These are phyloP conservation scores for Orius insidiosus DNA, from an alignment of 1,140 invertebrate species.

Conservation along the genomic window DNA sequence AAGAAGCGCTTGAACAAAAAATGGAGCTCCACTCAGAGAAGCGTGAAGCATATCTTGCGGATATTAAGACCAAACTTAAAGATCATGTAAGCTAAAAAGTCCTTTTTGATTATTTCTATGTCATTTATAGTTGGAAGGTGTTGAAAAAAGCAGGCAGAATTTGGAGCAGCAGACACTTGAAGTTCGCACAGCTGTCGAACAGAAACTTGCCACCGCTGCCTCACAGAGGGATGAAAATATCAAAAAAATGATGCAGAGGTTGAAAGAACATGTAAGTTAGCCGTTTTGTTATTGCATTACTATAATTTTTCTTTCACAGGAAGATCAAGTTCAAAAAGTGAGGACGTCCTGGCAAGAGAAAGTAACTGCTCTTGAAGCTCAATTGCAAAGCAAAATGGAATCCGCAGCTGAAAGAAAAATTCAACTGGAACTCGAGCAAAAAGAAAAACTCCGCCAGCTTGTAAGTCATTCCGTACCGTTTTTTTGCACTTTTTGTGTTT, in stretches of 20 bases:
- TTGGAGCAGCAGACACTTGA: slow-evolving; percentile 69
- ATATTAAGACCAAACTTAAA: slow-evolving; percentile 71
- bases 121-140: slow-evolving; percentile 53
- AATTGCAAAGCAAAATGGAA: slow-evolving; percentile 55
- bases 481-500: neutral
- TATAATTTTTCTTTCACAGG: slow-evolving; percentile 28
- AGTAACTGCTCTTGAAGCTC: slow-evolving; percentile 42
- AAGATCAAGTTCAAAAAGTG: slow-evolving; percentile 51
- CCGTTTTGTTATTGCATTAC: too few species aligned
- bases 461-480: slow-evolving; percentile 36
- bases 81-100: slow-evolving; percentile 43
- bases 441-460: slow-evolving; percentile 54
- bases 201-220: slow-evolving; percentile 65
- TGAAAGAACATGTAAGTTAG: slow-evolving; percentile 76
- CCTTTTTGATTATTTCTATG: neutral
- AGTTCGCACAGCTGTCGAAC: slow-evolving; percentile 61
- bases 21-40: slow-evolving; percentile 81
- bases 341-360: slow-evolving; percentile 41
- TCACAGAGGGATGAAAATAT: slow-evolving; percentile 72
- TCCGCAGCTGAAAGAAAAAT: slow-evolving; percentile 48
- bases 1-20: slow-evolving; percentile 72
- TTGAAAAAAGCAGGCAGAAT: slow-evolving; percentile 63
- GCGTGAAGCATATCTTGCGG: slow-evolving; percentile 70
- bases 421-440: slow-evolving; percentile 48
- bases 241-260: slow-evolving; percentile 69